Evolutionary conservation across 2,797 vertebrate species (phyloP).

Genomic region (Anolis apletophallus): DNA sequence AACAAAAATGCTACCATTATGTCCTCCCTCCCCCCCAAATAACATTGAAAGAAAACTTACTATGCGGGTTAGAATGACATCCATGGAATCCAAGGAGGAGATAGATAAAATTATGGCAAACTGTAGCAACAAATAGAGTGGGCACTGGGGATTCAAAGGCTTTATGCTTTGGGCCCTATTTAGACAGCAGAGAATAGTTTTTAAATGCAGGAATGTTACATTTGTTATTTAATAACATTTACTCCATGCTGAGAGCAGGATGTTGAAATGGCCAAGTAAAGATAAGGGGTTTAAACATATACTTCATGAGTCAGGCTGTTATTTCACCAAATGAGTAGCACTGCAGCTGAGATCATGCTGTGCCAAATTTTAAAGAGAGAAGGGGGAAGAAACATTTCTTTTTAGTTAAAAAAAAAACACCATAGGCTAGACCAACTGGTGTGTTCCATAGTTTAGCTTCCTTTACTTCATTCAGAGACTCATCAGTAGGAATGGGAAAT

Average conservation of each 20-base stretch:
- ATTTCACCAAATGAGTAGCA: slow-evolving; percentile 34
- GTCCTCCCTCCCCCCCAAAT: slow-evolving; percentile 33
- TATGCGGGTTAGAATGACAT: slow-evolving; percentile 56
- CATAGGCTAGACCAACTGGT: slow-evolving; percentile 13
- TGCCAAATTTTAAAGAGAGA: slow-evolving; percentile 24
- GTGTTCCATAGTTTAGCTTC: not conserved
- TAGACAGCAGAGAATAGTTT: slow-evolving; percentile 39
- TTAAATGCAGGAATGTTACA: slow-evolving; percentile 42
- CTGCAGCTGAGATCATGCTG: slow-evolving; percentile 1
- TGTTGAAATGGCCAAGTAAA: slow-evolving; percentile 27
- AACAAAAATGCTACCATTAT: slow-evolving; percentile 58
- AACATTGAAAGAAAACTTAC: slow-evolving; percentile 49
- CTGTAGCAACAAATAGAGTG: slow-evolving; percentile 43
- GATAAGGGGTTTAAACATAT: slow-evolving; percentile 41
- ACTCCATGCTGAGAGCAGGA: slow-evolving; percentile 30
- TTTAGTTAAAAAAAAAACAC: slow-evolving; percentile 1
- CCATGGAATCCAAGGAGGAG: slow-evolving; percentile 37
- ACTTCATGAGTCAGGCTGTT: slow-evolving; percentile 18
- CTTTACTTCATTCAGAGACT: not conserved
- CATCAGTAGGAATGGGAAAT: not conserved
- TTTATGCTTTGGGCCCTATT: slow-evolving; percentile 37
- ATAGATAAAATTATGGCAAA: slow-evolving; percentile 45
- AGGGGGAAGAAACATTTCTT: not conserved
- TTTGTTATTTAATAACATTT: slow-evolving; percentile 57
- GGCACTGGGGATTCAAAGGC: slow-evolving; percentile 27